These are phyloP conservation scores for Pristionchus mayeri DNA, from an alignment of 2,888 invertebrate genomes.

Conservation along the genomic window DNA sequence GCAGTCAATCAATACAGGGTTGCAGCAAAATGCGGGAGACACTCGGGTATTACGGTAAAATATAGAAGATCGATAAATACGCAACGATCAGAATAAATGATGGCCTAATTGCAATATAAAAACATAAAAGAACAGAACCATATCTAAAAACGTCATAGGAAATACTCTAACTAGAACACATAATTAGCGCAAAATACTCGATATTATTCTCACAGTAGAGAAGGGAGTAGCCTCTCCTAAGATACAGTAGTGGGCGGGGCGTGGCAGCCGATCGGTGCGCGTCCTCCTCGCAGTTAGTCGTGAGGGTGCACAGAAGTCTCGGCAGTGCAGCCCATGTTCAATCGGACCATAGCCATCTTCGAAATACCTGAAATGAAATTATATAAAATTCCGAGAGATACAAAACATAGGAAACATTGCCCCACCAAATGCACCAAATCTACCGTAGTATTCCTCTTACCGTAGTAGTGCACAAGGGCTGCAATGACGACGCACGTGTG, in stretches of 20 bases:
- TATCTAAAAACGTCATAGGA: background rate
- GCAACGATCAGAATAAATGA: background rate
- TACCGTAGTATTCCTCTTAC: constrained; percentile 77
- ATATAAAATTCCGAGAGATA: background rate
- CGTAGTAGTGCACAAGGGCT: constrained; percentile 98
- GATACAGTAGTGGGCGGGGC: constrained; percentile 15
- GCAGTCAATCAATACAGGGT: background rate
- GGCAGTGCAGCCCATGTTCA: constrained; percentile 75
- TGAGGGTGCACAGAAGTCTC: constrained; percentile 37
- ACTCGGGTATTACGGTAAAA: background rate
- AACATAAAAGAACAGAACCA: background rate
- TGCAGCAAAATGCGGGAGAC: background rate
- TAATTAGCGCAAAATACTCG: constrained; percentile 25
- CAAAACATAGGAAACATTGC: background rate
- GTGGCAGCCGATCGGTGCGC: constrained; percentile 20
- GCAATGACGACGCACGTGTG: constrained; percentile 97
- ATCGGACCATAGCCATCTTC: constrained; percentile 76
- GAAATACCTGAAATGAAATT: constrained; percentile 44
- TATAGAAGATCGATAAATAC: background rate
- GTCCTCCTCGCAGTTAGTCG: constrained; percentile 37
- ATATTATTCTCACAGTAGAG: constrained; percentile 24
- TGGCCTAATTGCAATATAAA: background rate
- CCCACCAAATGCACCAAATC: background rate
- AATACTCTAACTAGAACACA: background rate
- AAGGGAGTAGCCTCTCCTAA: background rate